Conservation (phyloP, 2,797 vertebrate genomes). For the Smutsia temminckii region DNA sequence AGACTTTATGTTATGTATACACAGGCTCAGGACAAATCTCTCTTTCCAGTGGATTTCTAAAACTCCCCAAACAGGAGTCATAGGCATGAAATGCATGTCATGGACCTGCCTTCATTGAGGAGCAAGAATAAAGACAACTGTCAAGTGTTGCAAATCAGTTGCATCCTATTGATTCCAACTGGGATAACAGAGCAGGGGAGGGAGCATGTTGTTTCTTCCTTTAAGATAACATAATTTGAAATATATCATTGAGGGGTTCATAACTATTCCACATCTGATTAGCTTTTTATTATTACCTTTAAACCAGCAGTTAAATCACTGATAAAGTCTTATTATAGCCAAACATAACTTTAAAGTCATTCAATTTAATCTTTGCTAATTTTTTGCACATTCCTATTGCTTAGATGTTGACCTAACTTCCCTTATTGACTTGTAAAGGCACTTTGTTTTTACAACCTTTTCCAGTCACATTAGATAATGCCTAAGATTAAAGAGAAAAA, state of each 20-base stretch:
- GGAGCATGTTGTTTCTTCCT: background rate
- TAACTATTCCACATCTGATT: background rate
- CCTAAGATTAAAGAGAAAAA: background rate
- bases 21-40: background rate
- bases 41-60: background rate
- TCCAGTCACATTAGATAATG: background rate
- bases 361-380: background rate
- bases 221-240: background rate
- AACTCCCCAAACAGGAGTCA: background rate
- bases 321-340: background rate
- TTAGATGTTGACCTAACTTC: background rate
- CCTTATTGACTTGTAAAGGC: background rate
- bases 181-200: background rate
- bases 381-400: background rate
- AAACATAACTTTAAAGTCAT: background rate
- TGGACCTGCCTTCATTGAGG: background rate
- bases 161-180: background rate
- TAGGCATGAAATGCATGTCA: background rate
- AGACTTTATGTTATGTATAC: fast-evolving
- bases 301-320: background rate
- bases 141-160: background rate
- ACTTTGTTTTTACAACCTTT: background rate
- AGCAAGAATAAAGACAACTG: background rate
- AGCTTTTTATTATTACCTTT: background rate
- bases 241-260: fast-evolving